These are phyloP conservation scores for Stenurella melanura DNA, from an alignment of 2,888 invertebrate genomes.

Conservation along the genomic window DNA sequence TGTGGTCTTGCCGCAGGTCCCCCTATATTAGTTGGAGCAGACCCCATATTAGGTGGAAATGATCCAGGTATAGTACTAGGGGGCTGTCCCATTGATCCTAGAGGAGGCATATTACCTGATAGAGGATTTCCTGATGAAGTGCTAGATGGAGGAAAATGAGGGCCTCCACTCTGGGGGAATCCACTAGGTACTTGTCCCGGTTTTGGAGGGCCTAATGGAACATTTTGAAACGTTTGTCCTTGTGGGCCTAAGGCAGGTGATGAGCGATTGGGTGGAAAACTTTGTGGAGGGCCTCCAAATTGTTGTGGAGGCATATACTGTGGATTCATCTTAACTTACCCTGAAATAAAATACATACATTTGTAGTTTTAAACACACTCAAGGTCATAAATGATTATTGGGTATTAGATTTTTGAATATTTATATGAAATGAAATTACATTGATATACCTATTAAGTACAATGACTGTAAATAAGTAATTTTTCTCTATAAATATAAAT, in stretches of 20 bases:
- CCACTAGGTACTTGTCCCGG: constrained; percentile 42
- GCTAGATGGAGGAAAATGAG: constrained; percentile 38
- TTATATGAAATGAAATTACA: too few species aligned
- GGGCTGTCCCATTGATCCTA: constrained; percentile 44
- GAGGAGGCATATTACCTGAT: constrained; percentile 35
- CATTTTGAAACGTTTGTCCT: constrained; percentile 48
- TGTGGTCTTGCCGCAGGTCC: constrained; percentile 45
- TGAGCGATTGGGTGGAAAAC: constrained; percentile 53
- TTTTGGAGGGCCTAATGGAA: constrained; percentile 53
- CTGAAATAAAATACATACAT: constrained; percentile 40
- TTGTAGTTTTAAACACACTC: background rate
- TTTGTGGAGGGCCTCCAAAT: constrained; percentile 55
- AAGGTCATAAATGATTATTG: too few species aligned
- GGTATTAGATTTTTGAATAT: too few species aligned
- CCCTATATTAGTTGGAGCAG: constrained; percentile 24
- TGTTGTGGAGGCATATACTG: constrained; percentile 73
- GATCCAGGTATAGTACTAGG: constrained; percentile 42
- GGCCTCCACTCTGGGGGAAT: constrained; percentile 7
- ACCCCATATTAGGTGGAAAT: constrained; percentile 37
- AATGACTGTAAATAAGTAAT: too few species aligned
- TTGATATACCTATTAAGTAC: too few species aligned
- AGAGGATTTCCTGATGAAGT: constrained; percentile 38
- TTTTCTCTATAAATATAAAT: too few species aligned
- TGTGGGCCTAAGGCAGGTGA: constrained; percentile 41
- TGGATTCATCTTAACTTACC: constrained; percentile 73